Evolutionary conservation across 2,888 invertebrate genomes (phyloP), one percentile per base, ranked within the genome.

Genomic region (Uloborus plumipes): DNA sequence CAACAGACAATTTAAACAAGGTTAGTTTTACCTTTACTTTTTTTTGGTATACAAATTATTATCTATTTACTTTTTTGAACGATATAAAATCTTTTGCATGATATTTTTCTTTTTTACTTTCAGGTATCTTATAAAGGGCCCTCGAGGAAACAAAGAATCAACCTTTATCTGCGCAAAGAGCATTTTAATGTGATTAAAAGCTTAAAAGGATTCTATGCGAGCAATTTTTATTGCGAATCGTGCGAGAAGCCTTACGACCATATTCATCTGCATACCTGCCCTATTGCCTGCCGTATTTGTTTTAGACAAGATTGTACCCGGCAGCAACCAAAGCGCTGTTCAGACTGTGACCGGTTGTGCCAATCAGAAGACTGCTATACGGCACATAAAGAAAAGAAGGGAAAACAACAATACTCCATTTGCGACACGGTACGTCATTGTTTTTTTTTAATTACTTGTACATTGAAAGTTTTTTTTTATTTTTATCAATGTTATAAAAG

Each of bases 171-270:
- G 2, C 71, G 59, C 7, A 20, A 50, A n/a, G 49, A 22, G 1
- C 59, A 50, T 6, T 61, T 59, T 13, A 22, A 61, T 18, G 49
- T 71, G 2, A 39, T 61, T 1, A 61, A 61, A 15, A 49, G 49
- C 16, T 15, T 71, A 50, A 61, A 47, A 61, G 59, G 20, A n/a
- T n/a, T n/a, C n/a, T n/a, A n/a, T n/a, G n/a, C n/a, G n/a, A n/a
- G n/a, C n/a, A n/a, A n/a, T n/a, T 61, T 61, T 59, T 78, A 77
- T 51, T 78, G 78, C 14, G 72, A 71, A 16, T 7, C n/a, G 0
- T 61, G 66, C 22, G 50, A 66, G 4, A 66, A 50, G 18, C 18
- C 71, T 0, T 72, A 18, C 18, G 20, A 65, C 15, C 66, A 22
- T 51, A 11, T 9, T 4, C 49, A 49, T 2, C 14, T 66, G 0